Percentiles rank a stretch among this genome's conserved stretches.
These are phyloP conservation scores for Phasianus colchicus DNA, from an alignment of 2,113 vertebrate species.

Conservation along the genomic window DNA sequence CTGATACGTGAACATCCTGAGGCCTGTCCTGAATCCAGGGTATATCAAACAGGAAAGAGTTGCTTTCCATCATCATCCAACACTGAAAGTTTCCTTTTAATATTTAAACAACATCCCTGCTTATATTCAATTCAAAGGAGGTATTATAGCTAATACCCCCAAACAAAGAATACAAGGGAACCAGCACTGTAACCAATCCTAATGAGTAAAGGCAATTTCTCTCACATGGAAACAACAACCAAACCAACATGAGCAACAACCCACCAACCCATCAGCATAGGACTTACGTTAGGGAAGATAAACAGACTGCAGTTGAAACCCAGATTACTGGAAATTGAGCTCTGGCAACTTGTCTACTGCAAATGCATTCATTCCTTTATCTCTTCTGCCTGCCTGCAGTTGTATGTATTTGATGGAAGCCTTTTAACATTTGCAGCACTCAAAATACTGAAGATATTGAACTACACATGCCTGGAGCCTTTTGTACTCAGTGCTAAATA, in stretches of 20 bases:
- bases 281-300: not conserved
- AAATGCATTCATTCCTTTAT: not conserved
- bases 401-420: accelerated
- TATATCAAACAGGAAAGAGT: not conserved
- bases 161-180: not conserved
- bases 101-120: not conserved
- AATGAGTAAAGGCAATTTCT: not conserved
- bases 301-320: no score
- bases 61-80: not conserved
- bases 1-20: not conserved
- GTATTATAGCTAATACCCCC: not conserved
- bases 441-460: not conserved
- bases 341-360: not conserved
- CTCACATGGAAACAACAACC: not conserved
- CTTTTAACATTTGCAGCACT: accelerated
- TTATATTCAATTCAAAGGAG: not conserved
- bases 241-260: not conserved
- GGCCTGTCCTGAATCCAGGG: not conserved
- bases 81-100: not conserved
- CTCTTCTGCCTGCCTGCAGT: not conserved
- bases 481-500: not conserved
- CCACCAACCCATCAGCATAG: not conserved
- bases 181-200: not conserved
- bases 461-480: not conserved
- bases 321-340: no score